Percentiles rank a stretch among this genome's conserved stretches.
Conservation (phyloP, 2,113 vertebrate species). For the Pardalotus punctatus region DNA sequence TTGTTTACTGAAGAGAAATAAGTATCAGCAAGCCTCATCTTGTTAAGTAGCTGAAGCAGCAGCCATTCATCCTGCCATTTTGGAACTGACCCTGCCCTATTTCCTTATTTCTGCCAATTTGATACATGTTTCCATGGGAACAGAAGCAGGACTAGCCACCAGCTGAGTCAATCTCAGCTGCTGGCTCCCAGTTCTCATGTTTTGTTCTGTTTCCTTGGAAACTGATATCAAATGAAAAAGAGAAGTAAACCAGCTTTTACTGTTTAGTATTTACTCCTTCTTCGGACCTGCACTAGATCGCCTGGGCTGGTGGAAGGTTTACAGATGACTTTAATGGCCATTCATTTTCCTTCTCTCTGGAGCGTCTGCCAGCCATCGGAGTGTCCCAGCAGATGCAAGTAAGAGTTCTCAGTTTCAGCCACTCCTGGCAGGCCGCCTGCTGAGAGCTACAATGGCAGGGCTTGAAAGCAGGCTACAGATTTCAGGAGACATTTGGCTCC, state of each 20-base stretch:
- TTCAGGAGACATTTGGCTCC: slow-evolving; percentile 39
- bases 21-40: not conserved
- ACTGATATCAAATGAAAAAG: slow-evolving; percentile 45
- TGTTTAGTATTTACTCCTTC: slow-evolving; percentile 17
- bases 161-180: slow-evolving; percentile 70
- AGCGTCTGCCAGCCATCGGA: not conserved
- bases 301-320: not conserved
- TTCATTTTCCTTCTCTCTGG: not conserved
- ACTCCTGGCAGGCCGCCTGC: not conserved
- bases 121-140: slow-evolving; percentile 66
- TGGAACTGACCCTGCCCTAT: slow-evolving; percentile 33
- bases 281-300: not conserved
- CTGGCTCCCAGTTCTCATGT: slow-evolving; percentile 55
- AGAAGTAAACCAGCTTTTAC: slow-evolving; percentile 35
- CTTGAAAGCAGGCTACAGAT: slow-evolving; percentile 30
- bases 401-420: slow-evolving; percentile 27
- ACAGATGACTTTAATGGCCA: not conserved
- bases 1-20: not conserved
- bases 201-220: slow-evolving; percentile 67
- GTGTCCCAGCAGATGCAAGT: slow-evolving; percentile 5
- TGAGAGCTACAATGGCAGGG: not conserved
- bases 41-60: not conserved
- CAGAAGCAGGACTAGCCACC: slow-evolving; percentile 60
- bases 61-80: slow-evolving; percentile 28
- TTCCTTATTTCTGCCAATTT: slow-evolving; percentile 58